Evolutionary conservation across 2,113 vertebrate species (phyloP), one percentile per base, ranked within the genome.

Genomic region (Uropsilus gracilis): DNA sequence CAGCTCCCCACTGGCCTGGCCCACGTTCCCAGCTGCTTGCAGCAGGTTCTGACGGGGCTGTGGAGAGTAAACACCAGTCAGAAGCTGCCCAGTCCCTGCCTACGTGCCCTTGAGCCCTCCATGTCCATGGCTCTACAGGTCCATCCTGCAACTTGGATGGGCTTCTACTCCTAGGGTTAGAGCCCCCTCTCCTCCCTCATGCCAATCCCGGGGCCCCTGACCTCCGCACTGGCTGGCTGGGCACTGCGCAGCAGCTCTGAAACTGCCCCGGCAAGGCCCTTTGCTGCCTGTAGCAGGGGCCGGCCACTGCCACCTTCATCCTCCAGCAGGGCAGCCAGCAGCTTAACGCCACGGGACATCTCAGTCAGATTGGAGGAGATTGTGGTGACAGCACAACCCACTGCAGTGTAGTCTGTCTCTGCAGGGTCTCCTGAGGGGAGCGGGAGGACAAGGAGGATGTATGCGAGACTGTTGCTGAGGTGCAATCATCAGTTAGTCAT

Each of bases 341-440:
- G 98, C 84, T 99, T 99, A 24, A 99, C 99, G 0, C 99, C 99
- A 69, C 99, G 99, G 18, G 99, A 99, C 99, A 99, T 99, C 98
- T 99, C 99, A 0, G 99, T 99, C 96, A 99, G 98, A 98, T 99
- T 99, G 97, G 99, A 99, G 94, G 99, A 99, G 97, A 99, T 99
- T 20, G 99, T 99, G 95, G 99, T 99, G 64, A 99, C 99, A 0
- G 99, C 99, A 0, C 99, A 99, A 97, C 99, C 99, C 96, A 99
- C 99, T 0, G 99, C 99, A 0, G 99, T 99, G 96, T 99, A 99
- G 97, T 99, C 99, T 0, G 99, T 99, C 97, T 99, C 99, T 0
- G 99, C 99, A 8, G 99, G 99, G 97, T 99, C 99, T 32, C 99
- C 99, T 99, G 81, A 80, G 92, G 18, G 26, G 90, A 71, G n/a